These are phyloP conservation scores for Drosophila sproati DNA, from an alignment of 1,140 invertebrate genomes.

Conservation along the genomic window DNA sequence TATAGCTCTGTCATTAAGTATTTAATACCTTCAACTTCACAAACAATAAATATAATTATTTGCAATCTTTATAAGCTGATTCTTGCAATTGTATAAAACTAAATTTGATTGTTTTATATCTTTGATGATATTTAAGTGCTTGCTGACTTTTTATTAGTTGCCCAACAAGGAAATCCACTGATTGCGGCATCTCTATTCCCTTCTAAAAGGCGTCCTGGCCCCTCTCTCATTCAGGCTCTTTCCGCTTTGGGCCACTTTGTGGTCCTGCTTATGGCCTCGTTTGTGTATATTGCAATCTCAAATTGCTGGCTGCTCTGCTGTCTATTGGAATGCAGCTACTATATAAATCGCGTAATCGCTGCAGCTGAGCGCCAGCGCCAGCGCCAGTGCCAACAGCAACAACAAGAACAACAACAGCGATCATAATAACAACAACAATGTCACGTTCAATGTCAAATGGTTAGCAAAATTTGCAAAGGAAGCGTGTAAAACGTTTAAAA, in stretches of 20 bases:
- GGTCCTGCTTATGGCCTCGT: constrained; percentile 23
- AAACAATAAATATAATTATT: too few species aligned
- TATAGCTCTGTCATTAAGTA: too few species aligned
- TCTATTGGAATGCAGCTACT: constrained; percentile 47
- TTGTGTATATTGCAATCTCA: constrained; percentile 1
- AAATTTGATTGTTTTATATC: not conserved
- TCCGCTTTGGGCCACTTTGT: constrained; percentile 9
- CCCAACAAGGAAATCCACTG: not conserved
- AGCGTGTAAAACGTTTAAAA: constrained; percentile 82
- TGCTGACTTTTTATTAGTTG: not conserved
- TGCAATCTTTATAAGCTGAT: too few species aligned
- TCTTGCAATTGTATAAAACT: not conserved
- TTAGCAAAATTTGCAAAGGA: constrained; percentile 78
- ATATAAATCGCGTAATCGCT: constrained; percentile 74
- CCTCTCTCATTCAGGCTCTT: too few species aligned
- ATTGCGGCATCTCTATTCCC: not conserved
- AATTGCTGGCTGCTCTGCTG: not conserved
- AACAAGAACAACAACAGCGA: not conserved
- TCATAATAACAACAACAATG: constrained; percentile 63
- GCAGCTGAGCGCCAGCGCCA: constrained; percentile 62
- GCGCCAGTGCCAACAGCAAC: constrained; percentile 42
- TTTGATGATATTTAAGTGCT: not conserved
- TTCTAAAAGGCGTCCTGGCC: not conserved
- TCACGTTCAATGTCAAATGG: constrained; percentile 82
- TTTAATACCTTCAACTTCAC: too few species aligned